Percentiles rank a stretch among this genome's conserved stretches.
Evolutionary conservation across 1,140 invertebrate genomes (phyloP).

Genomic region (Bombus huntii): DNA sequence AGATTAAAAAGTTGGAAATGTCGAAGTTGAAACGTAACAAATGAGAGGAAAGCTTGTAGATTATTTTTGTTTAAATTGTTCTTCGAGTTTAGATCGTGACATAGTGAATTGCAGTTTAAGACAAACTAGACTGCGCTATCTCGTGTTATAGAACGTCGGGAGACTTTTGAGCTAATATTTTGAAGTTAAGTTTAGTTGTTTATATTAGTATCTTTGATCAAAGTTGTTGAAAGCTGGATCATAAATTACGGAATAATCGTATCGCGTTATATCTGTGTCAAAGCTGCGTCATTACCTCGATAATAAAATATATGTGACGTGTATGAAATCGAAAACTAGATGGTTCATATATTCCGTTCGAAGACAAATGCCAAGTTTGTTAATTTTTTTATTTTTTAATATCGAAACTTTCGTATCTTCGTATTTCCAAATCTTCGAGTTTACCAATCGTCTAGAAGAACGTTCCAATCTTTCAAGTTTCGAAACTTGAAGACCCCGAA

Average conservation of each 20-base stretch:
- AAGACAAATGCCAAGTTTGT: not conserved
- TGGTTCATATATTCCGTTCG: not conserved
- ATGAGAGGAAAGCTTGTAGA: not conserved
- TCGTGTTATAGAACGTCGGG: not conserved
- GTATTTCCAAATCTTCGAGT: not conserved
- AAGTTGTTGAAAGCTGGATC: not conserved
- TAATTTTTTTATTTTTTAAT: not conserved
- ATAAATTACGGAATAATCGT: not conserved
- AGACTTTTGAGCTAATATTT: not conserved
- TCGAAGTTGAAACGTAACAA: not conserved
- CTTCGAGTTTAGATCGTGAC: not conserved
- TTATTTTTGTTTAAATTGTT: not conserved
- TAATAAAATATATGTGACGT: not conserved
- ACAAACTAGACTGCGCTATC: not conserved
- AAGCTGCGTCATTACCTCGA: not conserved
- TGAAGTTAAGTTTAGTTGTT: not conserved
- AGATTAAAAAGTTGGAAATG: not conserved
- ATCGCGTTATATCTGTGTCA: not conserved
- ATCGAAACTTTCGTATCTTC: not conserved
- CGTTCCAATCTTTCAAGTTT: not conserved
- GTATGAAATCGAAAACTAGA: not conserved
- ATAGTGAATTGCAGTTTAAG: no score
- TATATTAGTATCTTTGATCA: constrained; percentile 4
- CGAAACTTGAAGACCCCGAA: not conserved
- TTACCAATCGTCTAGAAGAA: not conserved